Percentiles rank a stretch among this genome's conserved stretches.
These are phyloP conservation scores for Antitype chi DNA, from an alignment of 2,888 invertebrate genomes.

Conservation along the genomic window DNA sequence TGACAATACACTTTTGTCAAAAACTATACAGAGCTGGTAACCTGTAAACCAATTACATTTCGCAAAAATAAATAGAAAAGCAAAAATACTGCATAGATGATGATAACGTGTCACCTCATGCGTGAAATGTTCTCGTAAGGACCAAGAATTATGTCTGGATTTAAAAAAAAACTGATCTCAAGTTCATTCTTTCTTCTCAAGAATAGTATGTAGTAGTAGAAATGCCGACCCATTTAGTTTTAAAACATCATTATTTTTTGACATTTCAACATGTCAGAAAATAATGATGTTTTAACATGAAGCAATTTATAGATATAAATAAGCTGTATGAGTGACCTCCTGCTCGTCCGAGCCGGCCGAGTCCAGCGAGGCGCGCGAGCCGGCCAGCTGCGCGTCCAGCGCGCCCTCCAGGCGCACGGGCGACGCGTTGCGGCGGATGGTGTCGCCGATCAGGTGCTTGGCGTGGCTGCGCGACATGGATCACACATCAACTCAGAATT, in stretches of 20 bases:
- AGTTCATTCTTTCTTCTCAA: neutral
- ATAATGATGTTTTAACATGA: too few relatives aligned
- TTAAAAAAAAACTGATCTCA: neutral
- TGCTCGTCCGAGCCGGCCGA: slow-evolving; percentile 91
- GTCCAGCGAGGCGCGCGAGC: slow-evolving; percentile 95
- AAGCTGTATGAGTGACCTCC: neutral
- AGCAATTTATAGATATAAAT: neutral
- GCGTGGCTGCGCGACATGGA: slow-evolving; percentile 93
- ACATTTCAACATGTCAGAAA: neutral
- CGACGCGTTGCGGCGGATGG: slow-evolving; percentile 98
- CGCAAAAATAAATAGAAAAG: neutral
- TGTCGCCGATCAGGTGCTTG: slow-evolving; percentile 98
- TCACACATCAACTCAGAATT: neutral
- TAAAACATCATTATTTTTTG: neutral
- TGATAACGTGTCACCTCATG: neutral
- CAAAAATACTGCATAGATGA: neutral
- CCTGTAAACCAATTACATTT: neutral
- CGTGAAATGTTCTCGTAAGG: neutral
- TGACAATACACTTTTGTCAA: neutral
- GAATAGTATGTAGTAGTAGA: neutral
- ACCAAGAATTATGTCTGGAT: neutral
- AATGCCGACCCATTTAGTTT: too few relatives aligned
- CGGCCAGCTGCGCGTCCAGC: slow-evolving; percentile 89
- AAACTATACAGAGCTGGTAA: neutral
- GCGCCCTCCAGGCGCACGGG: slow-evolving; percentile 94